These are phyloP conservation scores for Sericinus montela DNA, from an alignment of 2,888 invertebrate species.

Conservation along the genomic window DNA sequence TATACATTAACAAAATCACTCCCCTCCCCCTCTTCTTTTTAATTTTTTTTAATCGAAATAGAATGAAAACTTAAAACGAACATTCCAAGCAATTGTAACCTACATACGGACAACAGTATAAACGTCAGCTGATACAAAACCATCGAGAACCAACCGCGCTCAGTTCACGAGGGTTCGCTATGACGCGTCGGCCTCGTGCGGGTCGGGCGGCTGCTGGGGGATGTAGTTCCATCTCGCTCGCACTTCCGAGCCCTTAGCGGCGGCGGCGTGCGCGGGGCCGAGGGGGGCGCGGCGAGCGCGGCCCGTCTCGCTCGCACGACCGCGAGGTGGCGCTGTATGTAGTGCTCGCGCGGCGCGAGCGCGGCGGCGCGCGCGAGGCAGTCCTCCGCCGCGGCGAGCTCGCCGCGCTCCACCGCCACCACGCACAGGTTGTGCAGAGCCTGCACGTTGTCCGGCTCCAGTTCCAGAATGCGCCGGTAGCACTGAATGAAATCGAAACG, in stretches of 20 bases:
- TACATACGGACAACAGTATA: neutral
- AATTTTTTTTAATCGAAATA: no score
- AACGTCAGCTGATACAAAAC: slow-evolving; percentile 12
- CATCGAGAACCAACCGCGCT: neutral
- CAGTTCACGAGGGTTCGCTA: slow-evolving; percentile 38
- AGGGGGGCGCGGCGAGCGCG: slow-evolving; percentile 29
- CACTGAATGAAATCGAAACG: slow-evolving; percentile 77
- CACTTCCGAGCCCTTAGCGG: slow-evolving; percentile 46
- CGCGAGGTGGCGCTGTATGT: slow-evolving; percentile 92
- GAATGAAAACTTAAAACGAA: no score
- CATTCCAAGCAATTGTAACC: no score
- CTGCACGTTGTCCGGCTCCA: slow-evolving; percentile 95
- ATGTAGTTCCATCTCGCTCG: slow-evolving; percentile 75
- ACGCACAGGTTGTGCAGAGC: slow-evolving; percentile 98
- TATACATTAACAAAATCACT: no score
- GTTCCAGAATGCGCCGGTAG: slow-evolving; percentile 90
- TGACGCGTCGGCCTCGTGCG: slow-evolving; percentile 59
- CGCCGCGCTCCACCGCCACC: slow-evolving; percentile 95
- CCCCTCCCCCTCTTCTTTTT: no score
- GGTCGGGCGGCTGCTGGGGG: slow-evolving; percentile 71
- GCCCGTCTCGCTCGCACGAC: slow-evolving; percentile 86
- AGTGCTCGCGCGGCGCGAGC: slow-evolving; percentile 93
- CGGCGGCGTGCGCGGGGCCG: slow-evolving; percentile 24
- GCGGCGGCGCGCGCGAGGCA: slow-evolving; percentile 90
- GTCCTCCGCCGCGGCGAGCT: slow-evolving; percentile 89